Evolutionary conservation across 2,797 vertebrate species (phyloP).

Genomic region (Ataeniobius toweri): DNA sequence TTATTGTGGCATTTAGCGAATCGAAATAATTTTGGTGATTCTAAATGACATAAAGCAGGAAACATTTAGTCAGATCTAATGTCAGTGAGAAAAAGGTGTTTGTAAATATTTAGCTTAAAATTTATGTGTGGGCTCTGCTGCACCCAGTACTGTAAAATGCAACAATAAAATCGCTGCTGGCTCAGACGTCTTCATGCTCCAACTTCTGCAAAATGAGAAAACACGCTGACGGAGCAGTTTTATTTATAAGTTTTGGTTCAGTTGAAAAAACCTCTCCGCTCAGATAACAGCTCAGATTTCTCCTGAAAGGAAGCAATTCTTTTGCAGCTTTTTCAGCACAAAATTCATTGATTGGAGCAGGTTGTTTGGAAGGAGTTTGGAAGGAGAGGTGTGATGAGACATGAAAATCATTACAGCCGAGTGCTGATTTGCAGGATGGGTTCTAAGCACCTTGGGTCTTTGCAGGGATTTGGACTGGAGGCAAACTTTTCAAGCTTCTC

Average conservation of each 20-base stretch:
- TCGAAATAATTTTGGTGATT: background rate
- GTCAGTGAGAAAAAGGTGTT: background rate
- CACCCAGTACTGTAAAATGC: background rate
- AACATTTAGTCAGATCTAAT: too few species aligned
- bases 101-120: background rate
- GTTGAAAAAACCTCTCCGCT: background rate
- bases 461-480: background rate
- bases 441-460: background rate
- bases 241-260: background rate
- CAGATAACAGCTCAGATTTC: background rate
- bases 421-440: background rate
- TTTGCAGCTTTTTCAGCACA: constrained; percentile 6
- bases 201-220: background rate
- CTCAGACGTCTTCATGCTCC: background rate
- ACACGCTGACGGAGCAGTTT: background rate
- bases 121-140: too few species aligned
- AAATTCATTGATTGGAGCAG: background rate
- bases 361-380: background rate
- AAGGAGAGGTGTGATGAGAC: background rate
- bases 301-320: background rate
- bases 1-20: background rate
- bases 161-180: background rate
- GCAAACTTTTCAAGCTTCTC: too few species aligned
- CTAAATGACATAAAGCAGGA: background rate
- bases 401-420: background rate